A percentile compares a stretch with the other conserved stretches of the same genome.
phyloP scores from a whole-genome alignment of 2,113 vertebrate species.

The Cheilinus undulatus region DNA sequence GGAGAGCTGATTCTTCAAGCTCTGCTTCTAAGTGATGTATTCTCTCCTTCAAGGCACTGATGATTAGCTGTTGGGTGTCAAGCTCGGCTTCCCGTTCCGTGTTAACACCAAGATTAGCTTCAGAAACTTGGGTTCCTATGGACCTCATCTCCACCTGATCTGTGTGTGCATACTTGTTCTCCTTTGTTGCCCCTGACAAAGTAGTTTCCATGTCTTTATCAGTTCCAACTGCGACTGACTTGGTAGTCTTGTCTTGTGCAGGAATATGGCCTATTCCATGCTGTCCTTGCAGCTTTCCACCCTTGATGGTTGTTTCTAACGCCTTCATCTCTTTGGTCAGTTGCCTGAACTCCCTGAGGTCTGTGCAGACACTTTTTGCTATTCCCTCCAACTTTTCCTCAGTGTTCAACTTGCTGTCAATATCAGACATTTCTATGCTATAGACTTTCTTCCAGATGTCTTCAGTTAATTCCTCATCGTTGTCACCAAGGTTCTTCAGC shows the following conservation, averaged over 20 bases:
- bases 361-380: conserved; percentile 78
- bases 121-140: conserved; percentile 84
- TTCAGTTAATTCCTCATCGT: conserved; percentile 71
- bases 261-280: conserved; percentile 41
- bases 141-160: conserved; percentile 79
- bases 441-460: conserved; percentile 85
- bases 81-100: conserved; percentile 87
- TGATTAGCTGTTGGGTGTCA: conserved; percentile 90
- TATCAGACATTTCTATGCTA: conserved; percentile 80
- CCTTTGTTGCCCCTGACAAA: conserved; percentile 63
- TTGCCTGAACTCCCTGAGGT: conserved; percentile 88
- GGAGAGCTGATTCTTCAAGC: conserved; percentile 91
- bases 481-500: conserved; percentile 85
- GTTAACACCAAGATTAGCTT: conserved; percentile 87
- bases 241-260: conserved; percentile 57
- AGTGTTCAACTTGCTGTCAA: conserved; percentile 75
- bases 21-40: conserved; percentile 91
- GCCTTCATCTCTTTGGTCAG: conserved; percentile 90
- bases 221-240: conserved; percentile 82
- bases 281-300: conserved; percentile 77
- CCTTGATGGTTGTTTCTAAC: conserved; percentile 89
- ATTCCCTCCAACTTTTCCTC: conserved; percentile 80
- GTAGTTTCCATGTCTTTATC: conserved; percentile 76
- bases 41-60: conserved; percentile 89
- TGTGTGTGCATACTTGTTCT: conserved; percentile 80